These are phyloP conservation scores for Eurytoma adleriae DNA, from an alignment of 2,888 invertebrate genomes.

Conservation along the genomic window DNA sequence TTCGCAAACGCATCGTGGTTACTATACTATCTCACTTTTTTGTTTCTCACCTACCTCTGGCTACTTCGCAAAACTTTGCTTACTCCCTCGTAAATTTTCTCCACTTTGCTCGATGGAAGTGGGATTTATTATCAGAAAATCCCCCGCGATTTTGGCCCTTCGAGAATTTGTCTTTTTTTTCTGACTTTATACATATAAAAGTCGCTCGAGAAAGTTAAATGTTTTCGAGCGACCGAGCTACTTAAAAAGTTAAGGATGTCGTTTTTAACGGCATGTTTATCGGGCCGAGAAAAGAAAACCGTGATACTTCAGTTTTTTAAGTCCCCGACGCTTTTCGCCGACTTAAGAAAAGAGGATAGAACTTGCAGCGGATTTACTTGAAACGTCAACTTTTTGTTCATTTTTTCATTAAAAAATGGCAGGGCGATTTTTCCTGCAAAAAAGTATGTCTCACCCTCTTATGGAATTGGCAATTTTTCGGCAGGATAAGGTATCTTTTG, in stretches of 20 bases:
- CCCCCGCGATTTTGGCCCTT: not conserved
- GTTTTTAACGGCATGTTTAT: not conserved
- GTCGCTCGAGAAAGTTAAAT: not conserved
- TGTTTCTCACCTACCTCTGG: too few relatives aligned
- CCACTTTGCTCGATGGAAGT: not conserved
- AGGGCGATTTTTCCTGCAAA: too few relatives aligned
- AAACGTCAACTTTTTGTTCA: too few relatives aligned
- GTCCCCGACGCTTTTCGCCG: not conserved
- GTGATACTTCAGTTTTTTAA: not conserved
- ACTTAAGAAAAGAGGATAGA: not conserved
- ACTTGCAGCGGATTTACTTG: not conserved
- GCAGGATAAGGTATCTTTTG: too few relatives aligned
- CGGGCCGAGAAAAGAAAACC: not conserved
- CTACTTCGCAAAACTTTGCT: too few relatives aligned
- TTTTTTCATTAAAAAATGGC: too few relatives aligned
- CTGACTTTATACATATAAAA: too few relatives aligned
- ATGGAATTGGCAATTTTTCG: too few relatives aligned
- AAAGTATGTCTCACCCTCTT: too few relatives aligned
- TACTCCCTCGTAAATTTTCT: too few relatives aligned
- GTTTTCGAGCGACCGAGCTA: not conserved
- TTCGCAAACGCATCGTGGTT: too few relatives aligned
- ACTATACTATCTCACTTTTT: too few relatives aligned
- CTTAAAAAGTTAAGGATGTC: not conserved
- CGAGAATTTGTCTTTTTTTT: not conserved
- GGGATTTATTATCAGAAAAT: not conserved